phyloP scores from a whole-genome alignment of 2,888 invertebrate species.

The Dolichomitus sp. region DNA sequence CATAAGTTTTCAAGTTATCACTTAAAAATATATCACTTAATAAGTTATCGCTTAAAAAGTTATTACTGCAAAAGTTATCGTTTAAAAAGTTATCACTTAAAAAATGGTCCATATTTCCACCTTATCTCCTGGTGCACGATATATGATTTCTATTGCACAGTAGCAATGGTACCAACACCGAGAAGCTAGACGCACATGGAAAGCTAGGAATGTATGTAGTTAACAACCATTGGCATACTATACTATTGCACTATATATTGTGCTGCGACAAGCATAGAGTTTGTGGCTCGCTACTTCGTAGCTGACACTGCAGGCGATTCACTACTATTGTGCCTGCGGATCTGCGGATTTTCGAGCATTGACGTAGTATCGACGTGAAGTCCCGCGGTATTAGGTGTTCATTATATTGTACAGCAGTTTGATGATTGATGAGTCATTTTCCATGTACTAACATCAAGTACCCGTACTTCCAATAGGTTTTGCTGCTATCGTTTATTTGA shows the following conservation, averaged over 20 bases:
- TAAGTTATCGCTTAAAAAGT: no score
- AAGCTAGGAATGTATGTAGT: slow-evolving; percentile 1
- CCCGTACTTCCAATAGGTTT: slow-evolving; percentile 14
- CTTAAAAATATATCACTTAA: no score
- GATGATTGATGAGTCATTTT: slow-evolving; percentile 31
- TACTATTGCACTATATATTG: slow-evolving; percentile 2
- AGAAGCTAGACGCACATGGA: not conserved
- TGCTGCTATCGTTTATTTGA: slow-evolving; percentile 19
- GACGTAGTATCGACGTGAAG: slow-evolving; percentile 17
- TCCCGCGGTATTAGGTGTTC: slow-evolving; percentile 35
- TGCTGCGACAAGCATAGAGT: not conserved
- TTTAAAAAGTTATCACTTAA: no score
- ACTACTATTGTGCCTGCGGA: slow-evolving; percentile 26
- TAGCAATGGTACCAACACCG: not conserved
- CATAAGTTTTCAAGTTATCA: no score
- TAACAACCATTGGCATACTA: slow-evolving; percentile 6
- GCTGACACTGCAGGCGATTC: slow-evolving; percentile 8
- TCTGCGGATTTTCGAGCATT: slow-evolving; percentile 30
- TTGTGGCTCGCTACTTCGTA: not conserved
- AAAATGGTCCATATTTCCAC: not conserved
- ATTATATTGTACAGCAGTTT: slow-evolving; percentile 30
- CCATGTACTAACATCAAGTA: slow-evolving; percentile 7
- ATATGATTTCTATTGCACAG: not conserved
- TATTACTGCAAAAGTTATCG: no score
- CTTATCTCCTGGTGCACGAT: not conserved